Conservation (phyloP, 2,113 vertebrate genomes). For the Pangasianodon hypophthalmus region DNA sequence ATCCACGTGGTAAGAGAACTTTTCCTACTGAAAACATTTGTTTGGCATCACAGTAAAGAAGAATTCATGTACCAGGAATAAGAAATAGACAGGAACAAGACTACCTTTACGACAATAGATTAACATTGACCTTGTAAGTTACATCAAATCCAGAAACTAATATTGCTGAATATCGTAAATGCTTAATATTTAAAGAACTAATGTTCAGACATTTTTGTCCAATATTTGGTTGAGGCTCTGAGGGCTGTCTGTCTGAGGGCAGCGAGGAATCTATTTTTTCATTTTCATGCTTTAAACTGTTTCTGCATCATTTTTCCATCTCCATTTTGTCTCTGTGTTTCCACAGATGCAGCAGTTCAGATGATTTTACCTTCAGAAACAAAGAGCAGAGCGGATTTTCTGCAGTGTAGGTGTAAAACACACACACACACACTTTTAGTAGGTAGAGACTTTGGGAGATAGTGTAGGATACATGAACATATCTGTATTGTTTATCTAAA, state of each 20-base stretch:
- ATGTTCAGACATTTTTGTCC: no score
- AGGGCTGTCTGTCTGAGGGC: no score
- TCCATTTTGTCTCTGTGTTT: not conserved
- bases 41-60: no score
- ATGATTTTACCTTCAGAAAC: not conserved
- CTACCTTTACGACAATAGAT: not conserved
- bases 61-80: not conserved
- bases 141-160: not conserved
- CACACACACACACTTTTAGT: not conserved
- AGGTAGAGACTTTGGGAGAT: no score
- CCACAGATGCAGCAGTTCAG: not conserved
- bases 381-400: no score
- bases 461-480: not conserved
- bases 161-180: no score
- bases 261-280: no score
- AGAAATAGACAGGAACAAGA: not conserved
- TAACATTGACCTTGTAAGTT: not conserved
- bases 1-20: no score
- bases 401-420: slow-evolving; percentile 3
- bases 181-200: no score
- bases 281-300: not conserved
- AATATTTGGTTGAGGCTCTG: no score
- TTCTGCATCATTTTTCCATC: not conserved
- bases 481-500: no score
- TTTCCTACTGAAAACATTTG: no score